Evolutionary conservation across 1,140 invertebrate genomes (phyloP).

Genomic region (Drosophila virilis): DNA sequence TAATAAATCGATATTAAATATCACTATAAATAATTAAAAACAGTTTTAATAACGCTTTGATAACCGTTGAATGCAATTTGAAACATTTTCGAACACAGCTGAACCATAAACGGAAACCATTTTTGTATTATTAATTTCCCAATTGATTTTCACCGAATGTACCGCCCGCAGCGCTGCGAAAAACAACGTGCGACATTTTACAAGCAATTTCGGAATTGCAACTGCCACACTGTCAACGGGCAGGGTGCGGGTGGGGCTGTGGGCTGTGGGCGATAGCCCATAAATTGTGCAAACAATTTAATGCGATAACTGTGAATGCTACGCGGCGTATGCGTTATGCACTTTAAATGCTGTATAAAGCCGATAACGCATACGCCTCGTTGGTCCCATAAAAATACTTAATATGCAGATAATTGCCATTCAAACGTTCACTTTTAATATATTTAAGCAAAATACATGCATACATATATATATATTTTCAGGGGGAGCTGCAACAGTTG

Average conservation of each 20-base stretch:
- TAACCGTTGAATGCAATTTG: background rate
- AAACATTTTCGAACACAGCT: background rate
- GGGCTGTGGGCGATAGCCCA: background rate
- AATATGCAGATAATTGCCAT: constrained; percentile 50
- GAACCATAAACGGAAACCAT: background rate
- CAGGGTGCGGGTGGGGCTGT: background rate
- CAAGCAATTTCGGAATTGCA: constrained; percentile 31
- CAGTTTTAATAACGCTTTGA: background rate
- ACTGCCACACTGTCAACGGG: background rate
- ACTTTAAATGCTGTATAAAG: constrained; percentile 23
- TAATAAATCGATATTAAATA: background rate
- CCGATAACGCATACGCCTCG: constrained; percentile 61
- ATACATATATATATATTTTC: constrained; percentile 9
- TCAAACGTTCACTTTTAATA: constrained; percentile 39
- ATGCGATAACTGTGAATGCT: constrained; percentile 38
- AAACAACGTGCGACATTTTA: constrained; percentile 39
- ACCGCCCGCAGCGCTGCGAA: background rate
- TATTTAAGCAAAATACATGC: background rate
- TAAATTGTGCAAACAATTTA: constrained; percentile 35
- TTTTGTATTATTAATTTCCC: constrained; percentile 13
- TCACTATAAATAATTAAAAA: background rate
- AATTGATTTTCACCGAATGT: constrained; percentile 7
- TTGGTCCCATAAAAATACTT: constrained; percentile 49
- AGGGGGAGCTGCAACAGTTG: constrained; percentile 81
- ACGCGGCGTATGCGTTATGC: constrained; percentile 35